These are phyloP conservation scores for Platysternon megacephalum DNA, from an alignment of 2,113 vertebrate species.

Conservation along the genomic window DNA sequence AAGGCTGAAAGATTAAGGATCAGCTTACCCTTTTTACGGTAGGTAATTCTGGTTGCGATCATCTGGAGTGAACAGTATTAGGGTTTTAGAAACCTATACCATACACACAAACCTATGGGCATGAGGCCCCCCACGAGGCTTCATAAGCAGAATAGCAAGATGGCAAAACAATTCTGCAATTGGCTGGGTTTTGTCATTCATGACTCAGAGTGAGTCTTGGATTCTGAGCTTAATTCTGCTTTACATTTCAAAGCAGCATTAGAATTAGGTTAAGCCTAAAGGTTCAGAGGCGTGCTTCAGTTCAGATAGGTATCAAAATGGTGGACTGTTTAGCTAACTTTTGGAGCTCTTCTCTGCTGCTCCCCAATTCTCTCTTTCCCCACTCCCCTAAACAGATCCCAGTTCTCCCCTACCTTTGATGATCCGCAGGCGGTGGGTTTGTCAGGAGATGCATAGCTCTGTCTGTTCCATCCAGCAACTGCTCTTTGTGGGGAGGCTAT, in stretches of 20 bases:
- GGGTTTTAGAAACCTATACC: not conserved
- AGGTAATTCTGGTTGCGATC: not conserved
- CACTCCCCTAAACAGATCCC: not conserved
- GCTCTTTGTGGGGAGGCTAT: not conserved
- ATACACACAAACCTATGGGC: not conserved
- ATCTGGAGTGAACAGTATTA: not conserved
- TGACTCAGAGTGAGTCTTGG: not conserved
- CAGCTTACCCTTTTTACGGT: not conserved
- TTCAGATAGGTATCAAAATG: not conserved
- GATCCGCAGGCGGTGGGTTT: not conserved
- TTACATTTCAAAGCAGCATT: not conserved
- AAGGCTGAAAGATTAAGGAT: conserved; percentile 34
- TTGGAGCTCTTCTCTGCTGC: not conserved
- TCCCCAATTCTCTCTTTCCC: not conserved
- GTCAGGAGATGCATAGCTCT: not conserved
- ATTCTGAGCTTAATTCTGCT: not conserved
- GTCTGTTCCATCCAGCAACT: not conserved
- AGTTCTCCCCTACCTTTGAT: not conserved
- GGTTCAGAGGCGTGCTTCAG: not conserved
- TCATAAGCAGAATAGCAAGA: not conserved
- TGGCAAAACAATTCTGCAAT: not conserved
- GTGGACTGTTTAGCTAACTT: not conserved
- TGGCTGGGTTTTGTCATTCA: not conserved
- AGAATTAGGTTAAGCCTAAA: not conserved
- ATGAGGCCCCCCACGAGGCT: not conserved